A percentile compares a stretch with the other conserved stretches of the same genome.
phyloP scores from a whole-genome alignment of 2,797 vertebrate genomes.

The Sitta carolinensis region DNA sequence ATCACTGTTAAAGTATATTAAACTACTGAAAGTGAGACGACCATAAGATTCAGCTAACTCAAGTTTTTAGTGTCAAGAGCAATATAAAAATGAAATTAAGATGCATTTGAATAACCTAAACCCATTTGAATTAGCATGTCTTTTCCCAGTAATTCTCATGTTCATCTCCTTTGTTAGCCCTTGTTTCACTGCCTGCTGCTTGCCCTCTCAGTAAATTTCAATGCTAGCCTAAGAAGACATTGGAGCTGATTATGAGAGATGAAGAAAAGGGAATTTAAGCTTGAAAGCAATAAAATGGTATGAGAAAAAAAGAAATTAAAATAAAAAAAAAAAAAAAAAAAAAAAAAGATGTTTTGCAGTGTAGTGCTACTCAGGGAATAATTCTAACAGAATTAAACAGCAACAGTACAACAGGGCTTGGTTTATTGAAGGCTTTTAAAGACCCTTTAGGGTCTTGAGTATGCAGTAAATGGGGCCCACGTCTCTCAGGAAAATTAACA shows the following conservation, averaged over 20 bases:
- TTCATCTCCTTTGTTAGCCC: background rate
- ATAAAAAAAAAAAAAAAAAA: background rate
- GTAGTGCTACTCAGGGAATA: slow-evolving; percentile 15
- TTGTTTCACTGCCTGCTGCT: background rate
- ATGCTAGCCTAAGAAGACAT: background rate
- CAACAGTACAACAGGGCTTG: background rate
- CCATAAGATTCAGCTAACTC: background rate
- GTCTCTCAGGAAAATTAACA: background rate
- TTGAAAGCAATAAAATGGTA: slow-evolving; percentile 35
- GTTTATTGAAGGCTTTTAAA: slow-evolving; percentile 16
- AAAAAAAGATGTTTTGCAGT: background rate
- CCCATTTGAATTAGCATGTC: background rate
- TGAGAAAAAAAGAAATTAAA: slow-evolving; percentile 39
- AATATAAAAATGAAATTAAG: background rate
- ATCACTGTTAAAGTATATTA: background rate
- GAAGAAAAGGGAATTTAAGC: slow-evolving; percentile 8
- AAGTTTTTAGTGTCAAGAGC: background rate
- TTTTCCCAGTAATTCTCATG: background rate
- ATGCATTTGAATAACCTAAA: background rate
- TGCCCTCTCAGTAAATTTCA: background rate
- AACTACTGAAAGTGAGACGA: background rate
- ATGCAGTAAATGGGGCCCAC: background rate
- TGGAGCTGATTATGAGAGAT: background rate
- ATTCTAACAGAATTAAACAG: slow-evolving; percentile 32
- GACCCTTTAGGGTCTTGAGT: background rate